Percentiles rank a stretch among this genome's conserved stretches.
Evolutionary conservation across 1,140 invertebrate species (phyloP).

Genomic region (Macrosteles quadrilineatus): DNA sequence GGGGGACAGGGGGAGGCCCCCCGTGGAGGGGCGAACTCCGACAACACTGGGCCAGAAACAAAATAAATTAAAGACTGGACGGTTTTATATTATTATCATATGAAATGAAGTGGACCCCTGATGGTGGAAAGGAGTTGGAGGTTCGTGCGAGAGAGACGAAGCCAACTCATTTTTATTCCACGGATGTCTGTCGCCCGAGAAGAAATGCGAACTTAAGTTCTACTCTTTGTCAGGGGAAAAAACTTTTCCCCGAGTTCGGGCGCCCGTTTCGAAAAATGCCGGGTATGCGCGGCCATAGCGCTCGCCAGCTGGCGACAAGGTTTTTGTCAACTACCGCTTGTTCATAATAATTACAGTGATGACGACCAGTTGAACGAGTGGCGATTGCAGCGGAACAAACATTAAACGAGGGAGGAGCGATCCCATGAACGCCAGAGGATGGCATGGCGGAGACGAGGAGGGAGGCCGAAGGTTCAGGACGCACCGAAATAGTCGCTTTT

Average conservation of each 20-base stretch:
- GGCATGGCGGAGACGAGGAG: no score
- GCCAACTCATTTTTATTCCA: constrained; percentile 28
- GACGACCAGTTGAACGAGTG: constrained; percentile 4
- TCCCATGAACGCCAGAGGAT: no score
- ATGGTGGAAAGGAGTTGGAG: background rate
- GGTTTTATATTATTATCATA: constrained; percentile 32
- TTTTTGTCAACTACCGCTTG: constrained; percentile 2
- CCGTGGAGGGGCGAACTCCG: background rate
- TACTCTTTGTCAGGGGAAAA: constrained; percentile 26
- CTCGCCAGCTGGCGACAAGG: background rate
- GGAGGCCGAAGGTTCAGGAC: no score
- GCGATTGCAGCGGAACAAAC: no score
- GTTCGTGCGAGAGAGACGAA: constrained; percentile 1
- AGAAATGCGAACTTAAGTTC: constrained; percentile 28
- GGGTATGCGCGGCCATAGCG: constrained; percentile 6
- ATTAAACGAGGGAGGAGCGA: no score
- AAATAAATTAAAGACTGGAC: constrained; percentile 31
- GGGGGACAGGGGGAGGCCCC: constrained; percentile 4
- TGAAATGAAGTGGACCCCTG: constrained; percentile 27
- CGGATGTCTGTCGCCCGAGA: constrained; percentile 18
- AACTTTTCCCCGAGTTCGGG: constrained; percentile 25
- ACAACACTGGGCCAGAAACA: constrained; percentile 28
- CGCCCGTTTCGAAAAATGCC: constrained; percentile 15
- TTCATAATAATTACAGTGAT: constrained; percentile 11
- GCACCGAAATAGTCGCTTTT: no score